Evolutionary conservation across 2,113 vertebrate genomes (phyloP).

Genomic region (Pygoscelis adeliae): DNA sequence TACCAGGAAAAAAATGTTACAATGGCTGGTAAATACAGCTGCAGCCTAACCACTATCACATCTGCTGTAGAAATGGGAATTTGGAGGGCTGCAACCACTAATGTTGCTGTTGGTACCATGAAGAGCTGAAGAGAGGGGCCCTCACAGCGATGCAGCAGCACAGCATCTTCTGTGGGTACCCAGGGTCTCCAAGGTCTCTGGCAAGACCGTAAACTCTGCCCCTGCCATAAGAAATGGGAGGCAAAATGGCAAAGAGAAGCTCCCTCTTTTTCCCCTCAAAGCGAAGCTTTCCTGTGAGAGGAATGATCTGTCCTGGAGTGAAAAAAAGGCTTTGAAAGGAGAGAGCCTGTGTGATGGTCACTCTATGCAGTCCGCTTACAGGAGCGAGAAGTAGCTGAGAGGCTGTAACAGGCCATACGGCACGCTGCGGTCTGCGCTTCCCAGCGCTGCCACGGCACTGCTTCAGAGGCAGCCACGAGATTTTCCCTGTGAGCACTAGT

Average conservation of each 20-base stretch:
- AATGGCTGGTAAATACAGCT: neutral
- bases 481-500: fast-evolving
- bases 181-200: neutral
- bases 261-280: neutral
- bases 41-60: neutral
- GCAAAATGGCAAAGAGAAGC: neutral
- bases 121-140: neutral
- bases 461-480: neutral
- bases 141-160: neutral
- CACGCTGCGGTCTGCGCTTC: fast-evolving
- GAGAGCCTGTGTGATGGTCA: fast-evolving
- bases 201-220: neutral
- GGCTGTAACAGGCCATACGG: neutral
- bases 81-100: neutral
- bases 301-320: neutral
- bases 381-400: neutral
- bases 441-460: fast-evolving
- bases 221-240: neutral
- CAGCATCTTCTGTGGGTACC: neutral
- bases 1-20: neutral
- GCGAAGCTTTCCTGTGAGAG: neutral
- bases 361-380: fast-evolving
- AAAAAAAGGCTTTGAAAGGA: neutral
- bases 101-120: fast-evolving
- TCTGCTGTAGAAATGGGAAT: neutral